Percentiles rank a stretch among this genome's conserved stretches.
These are phyloP conservation scores for Neodiprion fabricii DNA, from an alignment of 1,140 invertebrate genomes.

Conservation along the genomic window DNA sequence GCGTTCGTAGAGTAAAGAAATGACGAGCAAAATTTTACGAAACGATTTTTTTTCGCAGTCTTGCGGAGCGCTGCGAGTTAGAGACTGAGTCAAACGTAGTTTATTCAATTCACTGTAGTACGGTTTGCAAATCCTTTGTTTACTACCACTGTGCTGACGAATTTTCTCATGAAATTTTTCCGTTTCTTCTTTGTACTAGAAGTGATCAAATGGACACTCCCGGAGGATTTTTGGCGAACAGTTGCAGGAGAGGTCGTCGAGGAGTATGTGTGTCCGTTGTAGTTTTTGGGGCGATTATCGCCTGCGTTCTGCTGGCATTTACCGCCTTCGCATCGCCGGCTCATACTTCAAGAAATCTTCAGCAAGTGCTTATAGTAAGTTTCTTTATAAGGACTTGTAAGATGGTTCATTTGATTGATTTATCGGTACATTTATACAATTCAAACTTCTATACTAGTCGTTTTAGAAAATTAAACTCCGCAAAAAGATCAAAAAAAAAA, in stretches of 20 bases:
- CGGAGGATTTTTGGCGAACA: slow-evolving; percentile 28
- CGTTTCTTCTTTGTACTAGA: not conserved
- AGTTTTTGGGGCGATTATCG: slow-evolving; percentile 37
- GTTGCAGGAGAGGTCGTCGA: slow-evolving; percentile 33
- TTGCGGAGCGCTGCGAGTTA: too few species aligned
- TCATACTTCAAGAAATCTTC: slow-evolving; percentile 17
- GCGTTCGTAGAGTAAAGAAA: too few species aligned
- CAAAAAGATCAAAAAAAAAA: not conserved
- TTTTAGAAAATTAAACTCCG: not conserved
- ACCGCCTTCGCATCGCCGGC: slow-evolving; percentile 35
- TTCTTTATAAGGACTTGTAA: too few species aligned
- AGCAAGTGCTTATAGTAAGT: slow-evolving; percentile 51
- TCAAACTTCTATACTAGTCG: not conserved
- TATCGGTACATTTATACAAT: not conserved
- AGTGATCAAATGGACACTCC: slow-evolving; percentile 28
- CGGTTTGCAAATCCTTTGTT: too few species aligned
- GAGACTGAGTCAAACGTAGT: too few species aligned
- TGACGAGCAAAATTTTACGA: too few species aligned
- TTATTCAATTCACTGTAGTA: too few species aligned
- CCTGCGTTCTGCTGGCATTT: slow-evolving; percentile 40
- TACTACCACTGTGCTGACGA: too few species aligned
- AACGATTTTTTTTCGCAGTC: too few species aligned
- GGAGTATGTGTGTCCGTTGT: slow-evolving; percentile 36
- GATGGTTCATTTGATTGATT: not conserved
- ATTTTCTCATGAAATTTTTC: too few species aligned